A percentile compares a stretch with the other conserved stretches of the same genome.
Conservation (phyloP, 2,113 vertebrate species). For the Patagioenas fasciata region DNA sequence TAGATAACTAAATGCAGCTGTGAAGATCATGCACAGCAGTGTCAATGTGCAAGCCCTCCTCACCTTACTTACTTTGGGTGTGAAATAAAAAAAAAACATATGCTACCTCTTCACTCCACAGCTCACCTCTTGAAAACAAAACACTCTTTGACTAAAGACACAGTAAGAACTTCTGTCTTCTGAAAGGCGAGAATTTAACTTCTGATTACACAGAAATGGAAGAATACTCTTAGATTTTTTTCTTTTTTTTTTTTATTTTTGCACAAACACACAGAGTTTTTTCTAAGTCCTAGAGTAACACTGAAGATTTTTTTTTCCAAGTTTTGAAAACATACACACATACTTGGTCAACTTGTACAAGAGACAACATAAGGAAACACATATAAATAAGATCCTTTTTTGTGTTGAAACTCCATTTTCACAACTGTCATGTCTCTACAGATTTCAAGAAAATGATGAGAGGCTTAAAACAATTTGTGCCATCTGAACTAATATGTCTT, state of each 20-base stretch:
- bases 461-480: neutral
- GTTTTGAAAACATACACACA: neutral
- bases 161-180: neutral
- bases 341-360: neutral
- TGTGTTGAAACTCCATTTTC: neutral
- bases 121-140: neutral
- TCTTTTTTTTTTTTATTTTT: neutral
- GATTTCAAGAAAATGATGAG: neutral
- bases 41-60: neutral
- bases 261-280: neutral
- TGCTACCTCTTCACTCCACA: neutral
- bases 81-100: neutral
- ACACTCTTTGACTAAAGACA: neutral
- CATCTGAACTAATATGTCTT: neutral
- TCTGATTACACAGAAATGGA: neutral
- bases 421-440: neutral
- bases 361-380: neutral
- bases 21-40: neutral
- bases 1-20: neutral
- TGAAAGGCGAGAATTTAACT: neutral
- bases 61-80: fast-evolving
- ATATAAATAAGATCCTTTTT: neutral
- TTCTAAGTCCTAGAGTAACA: neutral
- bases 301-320: neutral
- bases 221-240: neutral